Evolutionary conservation across 1,140 invertebrate genomes (phyloP), one percentile per base, ranked within the genome.

Genomic region (Elymnias hypermnestra): DNA sequence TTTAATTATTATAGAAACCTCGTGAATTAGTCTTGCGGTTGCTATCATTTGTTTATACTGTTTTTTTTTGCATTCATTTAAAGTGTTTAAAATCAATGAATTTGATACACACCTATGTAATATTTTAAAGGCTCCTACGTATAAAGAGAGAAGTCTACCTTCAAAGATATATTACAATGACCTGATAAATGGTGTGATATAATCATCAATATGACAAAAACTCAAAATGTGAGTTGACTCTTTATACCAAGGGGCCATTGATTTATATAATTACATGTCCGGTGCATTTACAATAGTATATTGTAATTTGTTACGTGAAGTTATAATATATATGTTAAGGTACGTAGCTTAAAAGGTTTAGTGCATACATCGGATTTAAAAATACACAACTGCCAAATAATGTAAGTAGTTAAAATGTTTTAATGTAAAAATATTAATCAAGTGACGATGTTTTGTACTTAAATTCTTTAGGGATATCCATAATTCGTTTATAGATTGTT

Each of bases 1-100:
- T 83, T 83, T 83, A 83, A 83, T 77, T 81, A 83, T 72, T 60
- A 61, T 81, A 73, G 78, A 77, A 62, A 72, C 52, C 66, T 43
- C 55, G 65, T 70, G 26, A 70, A 78, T 61, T 53, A 40, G 42
- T 10, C n/a, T 17, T 8, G 13, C 13, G 13, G n/a, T 33, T 5
- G 15, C 13, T 13, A 15, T 33, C 15, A 15, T 15, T 33, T 4
- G 10, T 3, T 60, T 46, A 60, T 63, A 63, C 53, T 48, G 59
- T 64, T 61, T 53, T 26, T 36, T 45, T 51, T 31, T 33, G 25
- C 48, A 53, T 14, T 49, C 69, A 66, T 55, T 54, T 67, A 53
- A 45, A 40, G 44, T 43, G 59, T 69, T 60, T 49, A 54, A 48
- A 59, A 36, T 67, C 53, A 64, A 65, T 60, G 67, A 58, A 65